A percentile compares a stretch with the other conserved stretches of the same genome.
phyloP scores from a whole-genome alignment of 2,113 vertebrate genomes.

The Sturnira hondurensis region DNA sequence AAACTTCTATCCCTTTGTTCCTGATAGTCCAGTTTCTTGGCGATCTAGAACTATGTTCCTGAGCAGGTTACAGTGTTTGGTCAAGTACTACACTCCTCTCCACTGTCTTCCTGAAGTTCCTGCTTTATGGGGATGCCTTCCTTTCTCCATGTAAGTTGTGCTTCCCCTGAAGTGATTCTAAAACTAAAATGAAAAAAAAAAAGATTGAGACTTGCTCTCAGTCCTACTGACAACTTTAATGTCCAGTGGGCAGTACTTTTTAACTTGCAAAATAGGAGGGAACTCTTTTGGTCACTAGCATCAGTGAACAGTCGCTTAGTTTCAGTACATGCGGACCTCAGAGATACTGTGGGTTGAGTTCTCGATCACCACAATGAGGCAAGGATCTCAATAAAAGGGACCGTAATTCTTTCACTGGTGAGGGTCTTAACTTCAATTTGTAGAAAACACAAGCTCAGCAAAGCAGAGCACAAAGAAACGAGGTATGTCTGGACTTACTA shows the following conservation, averaged over 20 bases:
- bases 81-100: neutral
- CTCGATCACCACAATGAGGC: neutral
- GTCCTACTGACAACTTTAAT: slow-evolving; percentile 1
- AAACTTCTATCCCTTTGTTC: neutral
- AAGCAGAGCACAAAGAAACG: neutral
- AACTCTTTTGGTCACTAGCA: slow-evolving; percentile 12
- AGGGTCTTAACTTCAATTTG: neutral
- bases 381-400: neutral
- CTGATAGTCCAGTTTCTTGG: slow-evolving; percentile 2
- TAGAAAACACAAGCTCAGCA: neutral
- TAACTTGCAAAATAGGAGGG: slow-evolving; percentile 18
- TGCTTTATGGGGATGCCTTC: neutral
- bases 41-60: slow-evolving; percentile 14
- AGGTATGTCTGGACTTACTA: neutral
- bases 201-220: neutral
- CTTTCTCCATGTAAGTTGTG: neutral
- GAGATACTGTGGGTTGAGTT: neutral
- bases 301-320: slow-evolving; percentile 7
- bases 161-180: neutral
- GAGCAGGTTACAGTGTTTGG: neutral
- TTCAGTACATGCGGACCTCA: neutral
- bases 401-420: neutral
- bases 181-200: neutral
- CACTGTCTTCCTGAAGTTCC: slow-evolving; percentile 12
- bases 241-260: neutral